Percentiles rank a stretch among this genome's conserved stretches.
phyloP scores from a whole-genome alignment of 2,113 vertebrate genomes.

The Pelmatolapia mariae region DNA sequence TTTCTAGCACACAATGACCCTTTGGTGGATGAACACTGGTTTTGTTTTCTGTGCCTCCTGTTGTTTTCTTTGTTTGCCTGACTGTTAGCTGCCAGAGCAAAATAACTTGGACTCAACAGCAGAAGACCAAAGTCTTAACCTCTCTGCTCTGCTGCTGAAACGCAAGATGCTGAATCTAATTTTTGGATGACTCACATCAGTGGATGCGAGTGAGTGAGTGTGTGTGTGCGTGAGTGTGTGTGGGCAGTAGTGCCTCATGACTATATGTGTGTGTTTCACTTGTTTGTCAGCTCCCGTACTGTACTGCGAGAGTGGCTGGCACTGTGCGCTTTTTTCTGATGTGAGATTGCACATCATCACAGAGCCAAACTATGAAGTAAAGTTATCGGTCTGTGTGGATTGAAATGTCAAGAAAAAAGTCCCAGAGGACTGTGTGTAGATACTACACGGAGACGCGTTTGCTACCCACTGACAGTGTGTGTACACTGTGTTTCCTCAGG shows the following conservation, averaged over 20 bases:
- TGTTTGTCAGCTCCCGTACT: not conserved
- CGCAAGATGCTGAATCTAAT: not conserved
- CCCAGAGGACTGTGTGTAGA: not conserved
- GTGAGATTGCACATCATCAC: not conserved
- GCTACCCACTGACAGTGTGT: not conserved
- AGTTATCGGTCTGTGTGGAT: not conserved
- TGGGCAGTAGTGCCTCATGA: constrained; percentile 24
- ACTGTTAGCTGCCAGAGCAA: not conserved
- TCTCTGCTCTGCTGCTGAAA: not conserved
- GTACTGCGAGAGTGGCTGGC: not conserved
- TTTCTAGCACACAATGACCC: not conserved
- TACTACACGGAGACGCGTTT: not conserved
- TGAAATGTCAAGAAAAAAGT: not conserved
- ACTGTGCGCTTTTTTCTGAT: not conserved
- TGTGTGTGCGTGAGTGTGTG: not conserved
- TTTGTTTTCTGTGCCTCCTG: not conserved
- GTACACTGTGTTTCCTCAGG: constrained; percentile 2
- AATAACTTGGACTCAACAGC: not conserved
- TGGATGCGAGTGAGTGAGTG: not conserved
- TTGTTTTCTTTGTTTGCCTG: not conserved
- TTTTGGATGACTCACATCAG: constrained; percentile 25
- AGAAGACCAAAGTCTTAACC: not conserved
- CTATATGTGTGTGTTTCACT: not conserved
- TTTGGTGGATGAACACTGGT: not conserved
- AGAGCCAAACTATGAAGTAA: not conserved